Evolutionary conservation across 2,888 invertebrate genomes (phyloP).

Genomic region (Orchesella flavescens): DNA sequence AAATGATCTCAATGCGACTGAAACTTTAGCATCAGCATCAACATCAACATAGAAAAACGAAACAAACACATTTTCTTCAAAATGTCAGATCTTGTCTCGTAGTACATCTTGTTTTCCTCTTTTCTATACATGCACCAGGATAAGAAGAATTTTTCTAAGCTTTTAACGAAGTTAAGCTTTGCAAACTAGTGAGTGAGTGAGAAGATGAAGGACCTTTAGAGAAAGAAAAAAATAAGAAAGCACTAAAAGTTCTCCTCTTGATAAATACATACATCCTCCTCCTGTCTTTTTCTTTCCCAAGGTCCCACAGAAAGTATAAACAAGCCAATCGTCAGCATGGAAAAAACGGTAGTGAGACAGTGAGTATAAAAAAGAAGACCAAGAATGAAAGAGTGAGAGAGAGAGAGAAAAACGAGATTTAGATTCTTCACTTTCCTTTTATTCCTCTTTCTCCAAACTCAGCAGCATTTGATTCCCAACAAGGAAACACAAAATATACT

Average conservation of each 20-base stretch:
- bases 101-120: conserved; percentile 4
- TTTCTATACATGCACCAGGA: background rate
- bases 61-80: conserved; percentile 23
- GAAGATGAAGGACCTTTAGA: conserved; percentile 26
- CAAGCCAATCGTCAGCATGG: conserved; percentile 51
- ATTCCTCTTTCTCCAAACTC: conserved; percentile 16
- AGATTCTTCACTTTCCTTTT: conserved; percentile 18
- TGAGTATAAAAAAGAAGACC: background rate
- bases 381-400: background rate
- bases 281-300: conserved; percentile 32
- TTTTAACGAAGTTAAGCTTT: background rate
- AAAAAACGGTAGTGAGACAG: conserved; percentile 5
- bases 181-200: conserved; percentile 4
- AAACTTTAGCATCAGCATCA: background rate
- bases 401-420: conserved; percentile 44
- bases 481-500: conserved; percentile 13
- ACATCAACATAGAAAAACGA: conserved; percentile 9
- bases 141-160: background rate
- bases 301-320: conserved; percentile 61
- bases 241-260: conserved; percentile 18
- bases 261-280: conserved; percentile 40
- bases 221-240: background rate
- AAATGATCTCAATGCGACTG: conserved; percentile 8
- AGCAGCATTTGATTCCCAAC: conserved; percentile 47
- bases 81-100: conserved; percentile 9